These are phyloP conservation scores for Lepidurus packardi DNA, from an alignment of 1,140 invertebrate species.

Conservation along the genomic window DNA sequence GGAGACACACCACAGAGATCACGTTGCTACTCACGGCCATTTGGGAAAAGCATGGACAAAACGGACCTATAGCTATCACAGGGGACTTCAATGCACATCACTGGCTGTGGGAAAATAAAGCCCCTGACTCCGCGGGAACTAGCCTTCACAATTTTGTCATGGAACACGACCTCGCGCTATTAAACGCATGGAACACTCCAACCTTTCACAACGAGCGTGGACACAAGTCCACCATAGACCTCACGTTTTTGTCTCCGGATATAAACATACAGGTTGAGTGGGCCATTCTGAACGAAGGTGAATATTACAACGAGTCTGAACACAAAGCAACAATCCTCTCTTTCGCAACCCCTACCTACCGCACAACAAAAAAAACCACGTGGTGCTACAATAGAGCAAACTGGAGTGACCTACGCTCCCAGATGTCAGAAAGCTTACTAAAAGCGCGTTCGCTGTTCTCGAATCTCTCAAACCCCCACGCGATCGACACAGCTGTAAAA, in stretches of 20 bases:
- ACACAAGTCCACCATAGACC: conserved; percentile 19
- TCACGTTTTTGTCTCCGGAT: background rate
- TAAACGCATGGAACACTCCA: conserved; percentile 4
- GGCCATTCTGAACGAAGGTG: background rate
- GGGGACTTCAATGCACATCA: conserved; percentile 28
- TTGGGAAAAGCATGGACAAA: background rate
- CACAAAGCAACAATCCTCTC: background rate
- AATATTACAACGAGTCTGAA: background rate
- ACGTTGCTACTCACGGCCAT: too few relatives aligned
- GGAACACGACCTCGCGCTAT: background rate
- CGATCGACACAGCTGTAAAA: background rate
- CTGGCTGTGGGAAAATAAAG: conserved; percentile 24
- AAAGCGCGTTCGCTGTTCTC: background rate
- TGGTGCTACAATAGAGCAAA: background rate
- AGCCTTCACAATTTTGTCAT: background rate
- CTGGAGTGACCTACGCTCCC: background rate
- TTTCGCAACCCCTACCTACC: background rate
- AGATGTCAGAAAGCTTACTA: background rate
- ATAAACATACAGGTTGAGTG: background rate
- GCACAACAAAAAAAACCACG: background rate
- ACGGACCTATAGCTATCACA: background rate
- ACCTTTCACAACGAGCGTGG: conserved; percentile 27
- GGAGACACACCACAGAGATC: too few relatives aligned
- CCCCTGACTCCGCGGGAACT: background rate
- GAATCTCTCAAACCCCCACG: background rate